A percentile compares a stretch with the other conserved stretches of the same genome.
Evolutionary conservation across 1,140 invertebrate genomes (phyloP).

Genomic region (Eriocheir sinensis): DNA sequence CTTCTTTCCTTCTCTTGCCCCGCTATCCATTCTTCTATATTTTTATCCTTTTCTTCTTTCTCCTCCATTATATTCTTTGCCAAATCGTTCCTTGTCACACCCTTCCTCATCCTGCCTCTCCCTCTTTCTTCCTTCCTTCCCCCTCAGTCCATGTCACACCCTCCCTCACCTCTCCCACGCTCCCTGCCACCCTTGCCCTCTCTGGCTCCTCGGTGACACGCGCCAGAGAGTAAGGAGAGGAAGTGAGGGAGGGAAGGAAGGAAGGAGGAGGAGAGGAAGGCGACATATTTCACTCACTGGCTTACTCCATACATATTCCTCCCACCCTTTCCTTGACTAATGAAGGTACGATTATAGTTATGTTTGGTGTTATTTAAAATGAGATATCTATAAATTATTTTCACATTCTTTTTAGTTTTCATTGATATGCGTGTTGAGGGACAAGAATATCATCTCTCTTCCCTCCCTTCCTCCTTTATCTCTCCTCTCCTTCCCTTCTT

Average conservation of each 20-base stretch:
- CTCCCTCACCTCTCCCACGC: background rate
- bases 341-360: background rate
- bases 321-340: no score
- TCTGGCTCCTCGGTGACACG: background rate
- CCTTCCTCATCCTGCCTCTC: background rate
- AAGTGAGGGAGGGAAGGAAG: slow-evolving; percentile 8
- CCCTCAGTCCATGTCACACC: background rate
- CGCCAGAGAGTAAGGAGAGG: background rate
- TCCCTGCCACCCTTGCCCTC: background rate
- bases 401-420: background rate
- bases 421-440: background rate
- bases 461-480: background rate
- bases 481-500: slow-evolving; percentile 15
- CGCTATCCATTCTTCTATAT: no score
- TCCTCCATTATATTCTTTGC: background rate
- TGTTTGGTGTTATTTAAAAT: background rate
- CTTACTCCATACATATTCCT: background rate
- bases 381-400: background rate
- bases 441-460: background rate
- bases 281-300: background rate
- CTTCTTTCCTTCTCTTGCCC: no score
- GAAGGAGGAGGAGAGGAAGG: background rate
- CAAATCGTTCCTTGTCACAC: background rate
- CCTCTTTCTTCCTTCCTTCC: background rate
- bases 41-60: no score